A percentile compares a stretch with the other conserved stretches of the same genome.
Evolutionary conservation across 2,113 vertebrate genomes (phyloP).

Genomic region (Pterocles gutturalis): DNA sequence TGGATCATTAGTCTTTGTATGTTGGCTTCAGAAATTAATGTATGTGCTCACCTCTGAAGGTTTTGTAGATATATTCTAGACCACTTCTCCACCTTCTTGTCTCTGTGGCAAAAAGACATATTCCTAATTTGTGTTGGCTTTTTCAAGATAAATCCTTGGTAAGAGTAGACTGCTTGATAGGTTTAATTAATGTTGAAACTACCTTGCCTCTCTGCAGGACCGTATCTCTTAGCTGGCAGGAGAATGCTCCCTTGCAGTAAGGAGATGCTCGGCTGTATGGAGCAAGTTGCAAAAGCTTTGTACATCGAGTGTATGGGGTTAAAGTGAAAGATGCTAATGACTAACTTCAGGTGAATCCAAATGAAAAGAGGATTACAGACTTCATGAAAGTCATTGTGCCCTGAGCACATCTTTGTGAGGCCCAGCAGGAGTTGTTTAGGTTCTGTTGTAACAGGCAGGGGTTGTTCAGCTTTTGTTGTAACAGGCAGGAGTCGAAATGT

Average conservation of each 20-base stretch:
- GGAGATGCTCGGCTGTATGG: not conserved
- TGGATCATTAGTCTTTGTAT: rapidly evolving
- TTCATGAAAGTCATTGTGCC: not conserved
- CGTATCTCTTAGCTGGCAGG: not conserved
- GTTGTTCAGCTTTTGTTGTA: no score
- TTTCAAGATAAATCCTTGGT: not conserved
- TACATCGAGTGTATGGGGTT: not conserved
- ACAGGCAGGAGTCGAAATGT: not conserved
- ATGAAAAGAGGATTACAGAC: not conserved
- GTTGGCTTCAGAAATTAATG: not conserved
- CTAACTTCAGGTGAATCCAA: not conserved
- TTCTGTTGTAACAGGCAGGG: not conserved
- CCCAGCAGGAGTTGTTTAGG: not conserved
- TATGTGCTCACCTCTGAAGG: not conserved
- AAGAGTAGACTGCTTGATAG: not conserved
- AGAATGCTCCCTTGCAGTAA: not conserved
- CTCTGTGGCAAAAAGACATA: not conserved
- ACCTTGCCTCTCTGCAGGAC: not conserved
- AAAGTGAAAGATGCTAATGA: not conserved
- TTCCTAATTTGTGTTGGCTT: not conserved
- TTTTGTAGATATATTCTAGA: not conserved
- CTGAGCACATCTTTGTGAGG: not conserved
- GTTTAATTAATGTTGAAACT: not conserved
- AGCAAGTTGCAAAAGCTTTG: not conserved
- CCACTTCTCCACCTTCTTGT: not conserved